These are phyloP conservation scores for Erpetoichthys calabaricus DNA, from an alignment of 2,797 vertebrate species.

Conservation along the genomic window DNA sequence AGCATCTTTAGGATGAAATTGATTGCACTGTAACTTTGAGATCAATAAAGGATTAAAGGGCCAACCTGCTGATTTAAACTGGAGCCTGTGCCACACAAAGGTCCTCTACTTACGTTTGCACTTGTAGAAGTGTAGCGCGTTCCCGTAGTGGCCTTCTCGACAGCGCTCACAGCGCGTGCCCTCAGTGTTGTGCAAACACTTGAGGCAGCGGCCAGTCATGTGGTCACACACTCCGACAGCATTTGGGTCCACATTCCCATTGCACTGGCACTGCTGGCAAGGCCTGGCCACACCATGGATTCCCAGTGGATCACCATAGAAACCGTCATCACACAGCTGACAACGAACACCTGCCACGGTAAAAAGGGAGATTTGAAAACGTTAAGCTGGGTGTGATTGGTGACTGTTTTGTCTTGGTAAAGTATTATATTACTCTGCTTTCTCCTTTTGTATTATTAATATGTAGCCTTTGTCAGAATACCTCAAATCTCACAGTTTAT, in stretches of 20 bases:
- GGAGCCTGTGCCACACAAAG: too few species aligned
- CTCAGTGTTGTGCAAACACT: slow-evolving; percentile 64
- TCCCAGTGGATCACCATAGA: slow-evolving; percentile 75
- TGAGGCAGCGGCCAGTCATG: slow-evolving; percentile 61
- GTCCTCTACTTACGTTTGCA: slow-evolving; percentile 57
- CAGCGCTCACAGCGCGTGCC: slow-evolving; percentile 67
- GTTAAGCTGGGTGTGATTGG: neutral
- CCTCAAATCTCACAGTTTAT: too few species aligned
- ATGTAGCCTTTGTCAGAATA: too few species aligned
- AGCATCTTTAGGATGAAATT: too few species aligned
- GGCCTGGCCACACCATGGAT: slow-evolving; percentile 32
- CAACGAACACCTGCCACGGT: slow-evolving; percentile 59
- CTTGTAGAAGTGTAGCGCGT: slow-evolving; percentile 45
- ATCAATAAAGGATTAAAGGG: too few species aligned
- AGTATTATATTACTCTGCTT: too few species aligned
- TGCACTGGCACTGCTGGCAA: slow-evolving; percentile 67
- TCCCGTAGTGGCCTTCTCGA: slow-evolving; percentile 58
- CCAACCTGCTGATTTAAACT: too few species aligned
- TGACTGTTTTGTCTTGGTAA: too few species aligned
- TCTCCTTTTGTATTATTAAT: too few species aligned
- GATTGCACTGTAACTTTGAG: too few species aligned
- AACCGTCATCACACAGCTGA: slow-evolving; percentile 78
- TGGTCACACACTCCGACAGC: slow-evolving; percentile 71
- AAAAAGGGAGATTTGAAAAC: slow-evolving; percentile 1
- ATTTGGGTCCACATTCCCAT: slow-evolving; percentile 66